A percentile compares a stretch with the other conserved stretches of the same genome.
These are phyloP conservation scores for Otus sunia DNA, from an alignment of 2,113 vertebrate genomes.

Conservation along the genomic window DNA sequence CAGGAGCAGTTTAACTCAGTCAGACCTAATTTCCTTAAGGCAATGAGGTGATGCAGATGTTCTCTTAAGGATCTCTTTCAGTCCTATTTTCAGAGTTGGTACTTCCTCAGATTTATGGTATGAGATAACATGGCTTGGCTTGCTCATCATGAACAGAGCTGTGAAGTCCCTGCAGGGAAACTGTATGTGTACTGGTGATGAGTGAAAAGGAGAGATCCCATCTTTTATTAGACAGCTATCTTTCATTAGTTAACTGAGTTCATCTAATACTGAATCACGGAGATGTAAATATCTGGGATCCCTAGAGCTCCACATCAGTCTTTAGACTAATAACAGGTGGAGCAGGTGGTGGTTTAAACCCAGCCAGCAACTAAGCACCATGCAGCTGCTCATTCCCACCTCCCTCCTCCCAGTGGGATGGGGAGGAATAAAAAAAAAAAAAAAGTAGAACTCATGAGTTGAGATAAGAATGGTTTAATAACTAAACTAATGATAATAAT, in stretches of 20 bases:
- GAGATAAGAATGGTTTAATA: no score
- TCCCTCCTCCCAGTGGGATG: no score
- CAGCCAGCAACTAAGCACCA: no score
- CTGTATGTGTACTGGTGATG: neutral
- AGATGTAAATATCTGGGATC: neutral
- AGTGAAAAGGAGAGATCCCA: neutral
- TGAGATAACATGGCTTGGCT: neutral
- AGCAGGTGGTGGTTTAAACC: neutral
- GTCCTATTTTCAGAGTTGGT: neutral
- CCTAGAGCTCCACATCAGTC: neutral
- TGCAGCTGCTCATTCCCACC: no score
- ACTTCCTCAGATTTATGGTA: neutral
- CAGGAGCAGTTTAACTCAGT: neutral
- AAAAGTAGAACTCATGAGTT: no score
- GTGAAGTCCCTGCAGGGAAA: neutral
- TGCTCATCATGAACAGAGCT: neutral
- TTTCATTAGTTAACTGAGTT: neutral
- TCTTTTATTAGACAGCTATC: neutral
- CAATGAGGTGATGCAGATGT: neutral
- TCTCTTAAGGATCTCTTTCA: neutral
- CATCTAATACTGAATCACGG: neutral
- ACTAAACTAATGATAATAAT: no score
- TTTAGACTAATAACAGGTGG: neutral
- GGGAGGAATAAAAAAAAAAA: no score
- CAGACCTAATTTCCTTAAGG: neutral